These are phyloP conservation scores for Spinus olivaceus DNA, from an alignment of 2,797 vertebrate genomes.

Conservation along the genomic window DNA sequence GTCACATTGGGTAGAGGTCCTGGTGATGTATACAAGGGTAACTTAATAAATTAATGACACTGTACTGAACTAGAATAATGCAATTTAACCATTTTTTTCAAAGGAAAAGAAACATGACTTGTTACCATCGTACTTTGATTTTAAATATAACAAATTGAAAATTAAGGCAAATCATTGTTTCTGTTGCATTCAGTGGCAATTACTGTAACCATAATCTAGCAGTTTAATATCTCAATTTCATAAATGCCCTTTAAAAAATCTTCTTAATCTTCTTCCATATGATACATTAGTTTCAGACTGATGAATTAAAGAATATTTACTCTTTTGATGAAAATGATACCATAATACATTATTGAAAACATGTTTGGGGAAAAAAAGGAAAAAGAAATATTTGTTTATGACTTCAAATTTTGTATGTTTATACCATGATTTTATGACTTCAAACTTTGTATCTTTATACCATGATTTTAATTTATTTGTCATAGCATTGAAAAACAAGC, in stretches of 20 bases:
- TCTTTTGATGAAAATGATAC: background rate
- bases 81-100: background rate
- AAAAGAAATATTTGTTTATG: background rate
- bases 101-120: background rate
- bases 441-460: background rate
- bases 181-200: background rate
- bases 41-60: constrained; percentile 2
- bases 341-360: background rate
- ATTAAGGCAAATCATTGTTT: background rate
- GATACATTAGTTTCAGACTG: background rate
- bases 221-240: background rate
- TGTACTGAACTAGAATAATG: background rate
- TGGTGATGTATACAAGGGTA: background rate
- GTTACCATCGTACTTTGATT: background rate
- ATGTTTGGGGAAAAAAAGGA: background rate
- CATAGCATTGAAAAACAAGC: background rate
- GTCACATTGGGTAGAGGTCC: background rate
- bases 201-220: background rate
- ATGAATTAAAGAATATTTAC: background rate
- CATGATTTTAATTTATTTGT: background rate
- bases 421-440: background rate
- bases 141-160: background rate
- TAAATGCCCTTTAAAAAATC: background rate
- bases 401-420: background rate
- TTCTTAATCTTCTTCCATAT: background rate